Evolutionary conservation across 1,140 invertebrate species (phyloP).

Genomic region (Drosophila hydei): DNA sequence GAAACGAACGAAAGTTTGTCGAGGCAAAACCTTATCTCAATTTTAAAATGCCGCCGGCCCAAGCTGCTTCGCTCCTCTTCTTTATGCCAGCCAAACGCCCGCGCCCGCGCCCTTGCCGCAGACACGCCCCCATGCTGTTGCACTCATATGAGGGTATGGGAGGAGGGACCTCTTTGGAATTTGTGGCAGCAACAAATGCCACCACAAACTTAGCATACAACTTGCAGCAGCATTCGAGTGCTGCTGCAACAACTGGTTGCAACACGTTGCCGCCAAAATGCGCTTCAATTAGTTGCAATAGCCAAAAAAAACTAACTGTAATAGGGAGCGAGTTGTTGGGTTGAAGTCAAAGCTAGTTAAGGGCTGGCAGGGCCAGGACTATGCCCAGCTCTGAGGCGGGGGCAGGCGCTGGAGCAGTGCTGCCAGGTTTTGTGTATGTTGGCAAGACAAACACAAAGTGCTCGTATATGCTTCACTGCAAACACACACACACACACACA

Average conservation of each 20-base stretch:
- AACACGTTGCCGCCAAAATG: conserved; percentile 24
- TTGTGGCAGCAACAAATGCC: too few relatives aligned
- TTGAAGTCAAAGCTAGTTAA: conserved; percentile 16
- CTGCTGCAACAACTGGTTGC: conserved; percentile 28
- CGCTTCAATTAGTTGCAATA: conserved; percentile 23
- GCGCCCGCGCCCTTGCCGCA: background rate
- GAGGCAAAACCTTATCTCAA: conserved; percentile 84
- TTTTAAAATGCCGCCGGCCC: conserved; percentile 73
- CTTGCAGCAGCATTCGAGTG: background rate
- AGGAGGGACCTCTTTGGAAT: background rate
- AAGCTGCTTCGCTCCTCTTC: conserved; percentile 30
- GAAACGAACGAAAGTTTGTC: conserved; percentile 74
- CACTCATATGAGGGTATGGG: background rate
- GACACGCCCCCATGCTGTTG: background rate
- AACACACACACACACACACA: conserved; percentile 52
- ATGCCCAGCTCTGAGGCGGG: background rate
- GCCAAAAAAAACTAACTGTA: background rate
- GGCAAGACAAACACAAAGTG: conserved; percentile 78
- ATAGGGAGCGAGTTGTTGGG: background rate
- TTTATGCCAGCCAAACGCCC: background rate
- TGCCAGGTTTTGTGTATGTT: conserved; percentile 63
- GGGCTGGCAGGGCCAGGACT: background rate
- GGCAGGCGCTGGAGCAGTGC: conserved; percentile 2
- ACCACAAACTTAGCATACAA: conserved; percentile 2
- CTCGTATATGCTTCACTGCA: conserved; percentile 50